Evolutionary conservation across 2,113 vertebrate species (phyloP).

Genomic region (Panthera tigris): DNA sequence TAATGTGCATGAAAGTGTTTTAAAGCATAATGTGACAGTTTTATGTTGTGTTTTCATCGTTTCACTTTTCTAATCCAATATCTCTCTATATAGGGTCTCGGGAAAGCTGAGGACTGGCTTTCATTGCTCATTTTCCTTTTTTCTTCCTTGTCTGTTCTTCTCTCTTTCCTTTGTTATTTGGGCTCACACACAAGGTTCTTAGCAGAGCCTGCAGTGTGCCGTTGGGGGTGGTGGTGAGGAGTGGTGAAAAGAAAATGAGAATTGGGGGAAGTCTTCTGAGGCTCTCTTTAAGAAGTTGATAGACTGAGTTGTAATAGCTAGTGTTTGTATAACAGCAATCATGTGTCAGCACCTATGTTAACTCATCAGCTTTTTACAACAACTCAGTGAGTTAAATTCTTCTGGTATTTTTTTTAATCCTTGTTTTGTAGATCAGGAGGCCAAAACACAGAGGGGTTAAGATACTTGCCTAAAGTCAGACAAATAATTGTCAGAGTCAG

Average conservation of each 20-base stretch:
- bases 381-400: not conserved
- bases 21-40: not conserved
- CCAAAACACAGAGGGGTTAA: not conserved
- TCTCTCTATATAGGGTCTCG: not conserved
- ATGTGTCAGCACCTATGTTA: not conserved
- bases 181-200: not conserved
- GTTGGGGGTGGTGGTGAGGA: not conserved
- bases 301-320: not conserved
- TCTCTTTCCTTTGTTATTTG: not conserved
- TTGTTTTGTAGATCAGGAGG: not conserved
- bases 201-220: not conserved
- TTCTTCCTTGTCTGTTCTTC: not conserved
- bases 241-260: not conserved
- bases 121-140: not conserved
- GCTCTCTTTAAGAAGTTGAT: not conserved
- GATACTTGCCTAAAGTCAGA: not conserved
- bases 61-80: not conserved
- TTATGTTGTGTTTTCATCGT: not conserved
- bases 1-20: not conserved
- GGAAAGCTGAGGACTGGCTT: not conserved
- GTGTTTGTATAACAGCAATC: not conserved
- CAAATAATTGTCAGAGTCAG: not conserved
- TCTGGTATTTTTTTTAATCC: not conserved
- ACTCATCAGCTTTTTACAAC: not conserved
- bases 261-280: not conserved